Evolutionary conservation across 2,888 invertebrate genomes (phyloP).

Genomic region (Dilophus febrilis): DNA sequence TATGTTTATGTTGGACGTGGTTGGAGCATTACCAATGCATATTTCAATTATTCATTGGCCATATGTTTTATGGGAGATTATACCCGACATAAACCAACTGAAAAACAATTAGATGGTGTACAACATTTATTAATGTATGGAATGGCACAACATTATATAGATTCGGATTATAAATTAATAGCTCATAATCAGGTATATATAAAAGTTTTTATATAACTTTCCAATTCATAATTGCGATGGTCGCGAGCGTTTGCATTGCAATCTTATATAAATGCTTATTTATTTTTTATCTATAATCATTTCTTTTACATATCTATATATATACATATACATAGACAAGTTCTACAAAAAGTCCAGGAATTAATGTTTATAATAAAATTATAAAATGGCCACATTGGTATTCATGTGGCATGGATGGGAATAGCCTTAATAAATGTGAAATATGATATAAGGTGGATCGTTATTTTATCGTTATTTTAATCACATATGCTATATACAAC

Average conservation of each 20-base stretch:
- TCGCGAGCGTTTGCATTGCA: no score
- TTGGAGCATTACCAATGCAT: conserved; percentile 35
- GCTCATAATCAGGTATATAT: conserved; percentile 33
- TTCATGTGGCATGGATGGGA: conserved; percentile 20
- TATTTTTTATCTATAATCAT: no score
- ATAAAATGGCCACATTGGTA: conserved; percentile 33
- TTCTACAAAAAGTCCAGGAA: conserved; percentile 33
- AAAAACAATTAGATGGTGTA: conserved; percentile 30
- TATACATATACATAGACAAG: conserved; percentile 28
- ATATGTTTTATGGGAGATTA: conserved; percentile 35
- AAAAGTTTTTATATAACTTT: no score
- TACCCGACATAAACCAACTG: conserved; percentile 25
- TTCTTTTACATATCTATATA: no score
- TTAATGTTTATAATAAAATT: conserved; percentile 31
- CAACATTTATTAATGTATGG: conserved; percentile 30
- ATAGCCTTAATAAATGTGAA: conserved; percentile 19
- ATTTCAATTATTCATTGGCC: conserved; percentile 31
- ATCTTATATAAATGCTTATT: no score
- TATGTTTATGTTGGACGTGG: conserved; percentile 36
- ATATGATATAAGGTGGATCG: neutral
- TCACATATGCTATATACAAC: no score
- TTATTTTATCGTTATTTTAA: no score
- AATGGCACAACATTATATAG: conserved; percentile 26
- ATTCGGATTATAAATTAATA: conserved; percentile 31
- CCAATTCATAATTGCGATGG: no score